Evolutionary conservation across 2,113 vertebrate species (phyloP).

Genomic region (Rhabdomys dilectus): DNA sequence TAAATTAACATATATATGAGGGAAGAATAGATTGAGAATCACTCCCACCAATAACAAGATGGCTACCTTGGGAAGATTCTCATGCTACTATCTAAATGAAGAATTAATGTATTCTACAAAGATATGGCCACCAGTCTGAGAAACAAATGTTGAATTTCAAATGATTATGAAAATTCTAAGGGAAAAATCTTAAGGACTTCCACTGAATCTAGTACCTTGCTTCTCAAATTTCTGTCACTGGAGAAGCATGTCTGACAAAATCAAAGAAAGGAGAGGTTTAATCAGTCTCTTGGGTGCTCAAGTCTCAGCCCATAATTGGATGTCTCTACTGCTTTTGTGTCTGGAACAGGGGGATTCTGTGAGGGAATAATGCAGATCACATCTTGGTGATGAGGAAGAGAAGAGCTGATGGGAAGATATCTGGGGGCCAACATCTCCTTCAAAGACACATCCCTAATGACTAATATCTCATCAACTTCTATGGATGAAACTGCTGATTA

Average conservation of each 20-base stretch:
- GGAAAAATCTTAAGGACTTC: not conserved
- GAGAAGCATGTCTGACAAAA: not conserved
- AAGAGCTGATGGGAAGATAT: not conserved
- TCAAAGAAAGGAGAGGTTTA: not conserved
- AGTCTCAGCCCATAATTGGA: not conserved
- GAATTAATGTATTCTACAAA: not conserved
- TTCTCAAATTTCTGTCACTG: not conserved
- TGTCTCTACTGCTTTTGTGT: no score
- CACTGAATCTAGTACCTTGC: not conserved
- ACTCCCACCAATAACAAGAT: not conserved
- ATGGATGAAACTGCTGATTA: not conserved
- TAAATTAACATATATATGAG: not conserved
- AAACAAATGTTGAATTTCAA: not conserved
- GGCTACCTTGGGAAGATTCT: not conserved
- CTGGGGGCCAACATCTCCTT: not conserved
- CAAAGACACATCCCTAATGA: not conserved
- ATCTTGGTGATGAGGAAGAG: not conserved
- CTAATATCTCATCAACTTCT: not conserved
- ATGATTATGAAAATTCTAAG: not conserved
- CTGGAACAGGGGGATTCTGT: not conserved
- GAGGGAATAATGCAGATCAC: not conserved
- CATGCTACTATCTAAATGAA: not conserved
- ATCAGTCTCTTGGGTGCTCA: not conserved
- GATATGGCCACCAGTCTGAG: not conserved
- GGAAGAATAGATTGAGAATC: not conserved